Evolutionary conservation across 2,797 vertebrate genomes (phyloP).

Genomic region (Schizothorax lantsangensis): DNA sequence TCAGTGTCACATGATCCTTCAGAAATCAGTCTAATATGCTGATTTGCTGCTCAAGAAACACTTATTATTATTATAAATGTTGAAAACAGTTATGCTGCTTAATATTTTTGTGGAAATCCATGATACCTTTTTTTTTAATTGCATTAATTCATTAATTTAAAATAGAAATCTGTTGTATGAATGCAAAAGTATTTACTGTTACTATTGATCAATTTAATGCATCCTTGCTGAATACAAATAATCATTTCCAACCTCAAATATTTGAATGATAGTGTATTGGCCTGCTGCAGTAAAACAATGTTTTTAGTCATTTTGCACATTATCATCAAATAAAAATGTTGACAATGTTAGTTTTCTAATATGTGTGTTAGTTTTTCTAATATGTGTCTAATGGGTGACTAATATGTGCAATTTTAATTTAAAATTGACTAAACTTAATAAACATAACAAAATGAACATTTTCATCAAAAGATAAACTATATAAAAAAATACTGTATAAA

Average conservation of each 20-base stretch:
- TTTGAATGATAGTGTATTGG: neutral
- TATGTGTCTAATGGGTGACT: neutral
- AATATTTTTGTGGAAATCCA: neutral
- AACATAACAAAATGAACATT: neutral
- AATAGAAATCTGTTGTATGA: neutral
- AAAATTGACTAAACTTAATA: neutral
- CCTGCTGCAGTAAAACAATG: neutral
- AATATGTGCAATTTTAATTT: neutral
- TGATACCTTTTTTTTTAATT: neutral
- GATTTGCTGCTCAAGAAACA: neutral
- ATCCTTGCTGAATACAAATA: neutral
- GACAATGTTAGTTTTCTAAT: neutral
- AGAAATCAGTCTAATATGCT: neutral
- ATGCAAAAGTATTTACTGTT: neutral
- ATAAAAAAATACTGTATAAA: neutral
- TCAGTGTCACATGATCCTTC: neutral
- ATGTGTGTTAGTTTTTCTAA: too few relatives aligned
- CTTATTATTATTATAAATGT: neutral
- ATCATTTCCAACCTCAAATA: neutral
- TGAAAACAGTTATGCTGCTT: neutral
- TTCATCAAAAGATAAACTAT: neutral
- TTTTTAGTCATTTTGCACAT: neutral
- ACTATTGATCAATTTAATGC: neutral
- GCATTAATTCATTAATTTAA: neutral
- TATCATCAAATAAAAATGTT: neutral